Percentiles rank a stretch among this genome's conserved stretches.
Conservation (phyloP, 1,140 invertebrate genomes). For the Diorhabda sublineata region DNA sequence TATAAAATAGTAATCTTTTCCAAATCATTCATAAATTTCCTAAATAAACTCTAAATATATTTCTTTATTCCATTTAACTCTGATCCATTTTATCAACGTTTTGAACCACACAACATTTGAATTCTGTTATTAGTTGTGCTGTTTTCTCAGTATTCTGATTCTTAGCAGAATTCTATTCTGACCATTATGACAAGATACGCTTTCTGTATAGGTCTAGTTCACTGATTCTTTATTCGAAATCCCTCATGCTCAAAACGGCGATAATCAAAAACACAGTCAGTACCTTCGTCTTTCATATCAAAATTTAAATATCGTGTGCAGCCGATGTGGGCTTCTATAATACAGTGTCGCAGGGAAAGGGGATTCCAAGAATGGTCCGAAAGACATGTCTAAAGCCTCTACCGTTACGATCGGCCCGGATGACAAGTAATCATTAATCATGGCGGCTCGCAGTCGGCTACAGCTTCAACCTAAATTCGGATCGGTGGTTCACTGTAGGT, state of each 20-base stretch:
- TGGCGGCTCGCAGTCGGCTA: conserved; percentile 42
- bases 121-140: neutral
- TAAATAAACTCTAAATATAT: too few species aligned
- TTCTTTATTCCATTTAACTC: too few species aligned
- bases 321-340: conserved; percentile 34
- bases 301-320: conserved; percentile 47
- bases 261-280: conserved; percentile 46
- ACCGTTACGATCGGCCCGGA: conserved; percentile 44
- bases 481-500: conserved; percentile 33
- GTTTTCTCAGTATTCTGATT: conserved; percentile 1
- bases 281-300: conserved; percentile 40
- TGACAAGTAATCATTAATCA: conserved; percentile 47
- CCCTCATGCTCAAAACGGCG: conserved; percentile 44
- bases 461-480: conserved; percentile 43
- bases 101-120: too few species aligned
- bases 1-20: too few species aligned
- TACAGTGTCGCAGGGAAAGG: conserved; percentile 36
- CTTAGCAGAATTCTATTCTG: neutral
- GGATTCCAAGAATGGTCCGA: conserved; percentile 37
- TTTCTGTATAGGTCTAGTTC: neutral
- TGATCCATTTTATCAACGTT: too few species aligned
- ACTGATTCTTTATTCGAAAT: conserved; percentile 37
- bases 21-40: too few species aligned
- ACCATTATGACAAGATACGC: neutral
- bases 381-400: conserved; percentile 47